Evolutionary conservation across 2,113 vertebrate genomes (phyloP), one percentile per base, ranked within the genome.

Genomic region (Pituophis catenifer): DNA sequence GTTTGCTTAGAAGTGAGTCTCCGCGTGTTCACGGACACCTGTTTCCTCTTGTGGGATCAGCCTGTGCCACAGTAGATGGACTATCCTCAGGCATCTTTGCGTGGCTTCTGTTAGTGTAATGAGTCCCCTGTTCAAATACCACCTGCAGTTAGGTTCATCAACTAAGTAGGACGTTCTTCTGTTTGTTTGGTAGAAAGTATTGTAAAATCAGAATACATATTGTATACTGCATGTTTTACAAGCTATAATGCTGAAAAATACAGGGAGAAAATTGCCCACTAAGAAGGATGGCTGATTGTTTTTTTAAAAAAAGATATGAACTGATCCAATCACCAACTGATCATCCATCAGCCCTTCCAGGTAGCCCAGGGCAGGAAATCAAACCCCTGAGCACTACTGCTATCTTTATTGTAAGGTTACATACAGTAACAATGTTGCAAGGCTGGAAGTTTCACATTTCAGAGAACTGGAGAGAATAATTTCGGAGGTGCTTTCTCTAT

Each of bases 1-100:
- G 3, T 19, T 59, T 13, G 21, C 55, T 26, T 89, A 17, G 54
- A 23, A 54, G 9, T 33, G 33, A 89, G 88, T 24, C 48, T 50
- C 19, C 0, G 15, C 2, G 5, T 24, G 21, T 52, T 26, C 19
- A 50, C 1, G 6, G n/a, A 75, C 6, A 8, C 2, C 13, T 17
- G 70, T 75, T 75, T 75, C 5, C 70, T 75, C n/a, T 75, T 7
- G 6, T n/a, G n/a, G 70, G 70, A 17, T 75, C 70, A 75, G n/a
- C 13, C 70, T 17, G 70, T 17, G 65, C n/a, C 65, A 33, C 29
- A 17, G 29, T 75, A n/a, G 65, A 75, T 29, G 6, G 24, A 26
- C 59, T 62, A 10, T 9, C 24, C 65, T 17, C 29, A 17, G 65
- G n/a, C 12, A 33, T 33, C n/a, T 75, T 75, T 33, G n/a, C 0